Evolutionary conservation across 2,113 vertebrate species (phyloP).

Genomic region (Phalacrocorax carbo): DNA sequence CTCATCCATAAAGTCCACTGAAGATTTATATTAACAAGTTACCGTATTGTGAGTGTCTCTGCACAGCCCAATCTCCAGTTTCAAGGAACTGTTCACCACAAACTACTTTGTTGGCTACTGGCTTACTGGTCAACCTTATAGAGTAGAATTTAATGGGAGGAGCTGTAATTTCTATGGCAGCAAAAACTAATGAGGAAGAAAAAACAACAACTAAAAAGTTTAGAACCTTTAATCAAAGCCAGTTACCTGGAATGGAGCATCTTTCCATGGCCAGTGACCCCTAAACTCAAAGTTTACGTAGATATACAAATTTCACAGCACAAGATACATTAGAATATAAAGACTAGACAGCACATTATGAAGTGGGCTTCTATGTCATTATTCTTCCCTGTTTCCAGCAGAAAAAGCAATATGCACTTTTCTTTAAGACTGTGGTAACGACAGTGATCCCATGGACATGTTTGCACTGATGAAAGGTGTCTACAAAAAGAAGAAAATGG

Average conservation of each 20-base stretch:
- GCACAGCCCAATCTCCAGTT: neutral
- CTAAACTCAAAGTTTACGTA: neutral
- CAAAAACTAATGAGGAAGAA: neutral
- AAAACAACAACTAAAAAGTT: neutral
- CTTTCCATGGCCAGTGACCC: neutral
- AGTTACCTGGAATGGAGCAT: neutral
- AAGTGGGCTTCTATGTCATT: rapidly evolving
- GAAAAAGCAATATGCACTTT: neutral
- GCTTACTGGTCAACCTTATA: neutral
- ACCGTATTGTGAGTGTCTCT: neutral
- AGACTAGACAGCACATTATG: neutral
- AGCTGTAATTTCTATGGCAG: neutral
- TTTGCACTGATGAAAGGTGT: neutral
- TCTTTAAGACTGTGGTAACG: neutral
- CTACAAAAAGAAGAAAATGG: neutral
- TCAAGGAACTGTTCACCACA: neutral
- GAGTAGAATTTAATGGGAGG: neutral
- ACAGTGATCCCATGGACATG: neutral
- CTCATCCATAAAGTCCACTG: neutral
- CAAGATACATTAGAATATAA: neutral
- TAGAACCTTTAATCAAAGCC: neutral
- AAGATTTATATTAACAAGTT: neutral
- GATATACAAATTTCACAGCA: neutral
- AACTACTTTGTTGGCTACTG: neutral
- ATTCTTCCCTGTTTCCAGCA: neutral